Conservation (phyloP, 2,797 vertebrate species). For the Xenopus petersii region DNA sequence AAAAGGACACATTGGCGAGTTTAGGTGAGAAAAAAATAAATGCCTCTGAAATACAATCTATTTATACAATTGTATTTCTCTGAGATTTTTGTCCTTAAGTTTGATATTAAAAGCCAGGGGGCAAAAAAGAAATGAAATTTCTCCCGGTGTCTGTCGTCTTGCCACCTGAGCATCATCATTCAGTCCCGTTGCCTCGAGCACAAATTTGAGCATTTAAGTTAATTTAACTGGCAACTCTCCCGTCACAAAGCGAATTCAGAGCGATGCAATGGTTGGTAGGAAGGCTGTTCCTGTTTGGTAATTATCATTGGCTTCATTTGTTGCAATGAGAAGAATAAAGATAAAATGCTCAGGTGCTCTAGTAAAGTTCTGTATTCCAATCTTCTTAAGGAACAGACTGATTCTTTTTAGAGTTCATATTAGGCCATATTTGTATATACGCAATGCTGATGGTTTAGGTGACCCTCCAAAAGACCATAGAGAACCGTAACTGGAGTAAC, state of each 20-base stretch:
- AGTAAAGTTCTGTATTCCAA: no score
- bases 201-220: slow-evolving; percentile 37
- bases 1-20: background rate
- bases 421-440: no score
- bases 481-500: no score
- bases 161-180: slow-evolving; percentile 37
- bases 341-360: no score
- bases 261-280: slow-evolving; percentile 17
- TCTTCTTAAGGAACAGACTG: no score
- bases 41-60: background rate
- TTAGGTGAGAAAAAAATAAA: background rate
- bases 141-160: slow-evolving; percentile 12
- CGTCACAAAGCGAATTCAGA: slow-evolving; percentile 10
- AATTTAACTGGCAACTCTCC: slow-evolving; percentile 31
- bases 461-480: no score
- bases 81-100: slow-evolving; percentile 11
- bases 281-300: background rate
- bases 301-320: background rate
- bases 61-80: slow-evolving; percentile 28
- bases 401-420: no score
- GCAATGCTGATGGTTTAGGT: no score
- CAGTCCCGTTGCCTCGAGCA: slow-evolving; percentile 15
- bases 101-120: slow-evolving; percentile 26
- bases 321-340: background rate
- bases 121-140: slow-evolving; percentile 40